These are phyloP conservation scores for Taeniopygia guttata DNA, from an alignment of 2,797 vertebrate genomes.

Conservation along the genomic window DNA sequence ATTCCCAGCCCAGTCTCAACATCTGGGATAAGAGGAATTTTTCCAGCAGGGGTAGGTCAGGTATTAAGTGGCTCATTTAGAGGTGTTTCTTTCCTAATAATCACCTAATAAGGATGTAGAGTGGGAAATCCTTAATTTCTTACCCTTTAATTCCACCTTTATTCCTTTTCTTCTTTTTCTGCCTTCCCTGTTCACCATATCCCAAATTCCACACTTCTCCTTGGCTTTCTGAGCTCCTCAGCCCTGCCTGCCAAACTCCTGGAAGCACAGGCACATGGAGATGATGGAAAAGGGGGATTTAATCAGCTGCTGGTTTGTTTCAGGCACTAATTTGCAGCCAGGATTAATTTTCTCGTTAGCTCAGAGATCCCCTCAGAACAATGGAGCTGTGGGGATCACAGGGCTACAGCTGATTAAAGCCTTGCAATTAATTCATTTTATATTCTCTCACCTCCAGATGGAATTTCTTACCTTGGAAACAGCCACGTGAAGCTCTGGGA, in stretches of 20 bases:
- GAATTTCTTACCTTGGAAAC: not conserved
- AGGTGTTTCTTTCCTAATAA: not conserved
- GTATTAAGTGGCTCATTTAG: not conserved
- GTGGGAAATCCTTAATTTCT: not conserved
- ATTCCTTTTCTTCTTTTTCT: not conserved
- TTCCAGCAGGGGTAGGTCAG: not conserved
- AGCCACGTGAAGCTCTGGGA: not conserved
- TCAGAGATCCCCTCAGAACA: not conserved
- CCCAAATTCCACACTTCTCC: not conserved
- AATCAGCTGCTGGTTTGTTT: conserved; percentile 1
- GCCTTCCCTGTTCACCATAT: rapidly evolving
- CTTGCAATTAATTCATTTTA: not conserved
- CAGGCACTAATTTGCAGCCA: not conserved
- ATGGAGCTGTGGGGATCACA: not conserved
- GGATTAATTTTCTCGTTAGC: conserved; percentile 19
- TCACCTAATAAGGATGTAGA: rapidly evolving
- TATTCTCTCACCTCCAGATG: not conserved
- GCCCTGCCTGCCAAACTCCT: not conserved
- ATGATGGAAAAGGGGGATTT: not conserved
- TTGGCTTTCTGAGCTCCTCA: not conserved
- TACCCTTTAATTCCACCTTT: not conserved
- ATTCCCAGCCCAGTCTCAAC: not conserved
- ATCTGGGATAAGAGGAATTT: not conserved
- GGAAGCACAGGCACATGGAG: not conserved
- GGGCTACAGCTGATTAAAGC: not conserved